Conservation (phyloP, 2,113 vertebrate species). For the Cheirogaleus medius region DNA sequence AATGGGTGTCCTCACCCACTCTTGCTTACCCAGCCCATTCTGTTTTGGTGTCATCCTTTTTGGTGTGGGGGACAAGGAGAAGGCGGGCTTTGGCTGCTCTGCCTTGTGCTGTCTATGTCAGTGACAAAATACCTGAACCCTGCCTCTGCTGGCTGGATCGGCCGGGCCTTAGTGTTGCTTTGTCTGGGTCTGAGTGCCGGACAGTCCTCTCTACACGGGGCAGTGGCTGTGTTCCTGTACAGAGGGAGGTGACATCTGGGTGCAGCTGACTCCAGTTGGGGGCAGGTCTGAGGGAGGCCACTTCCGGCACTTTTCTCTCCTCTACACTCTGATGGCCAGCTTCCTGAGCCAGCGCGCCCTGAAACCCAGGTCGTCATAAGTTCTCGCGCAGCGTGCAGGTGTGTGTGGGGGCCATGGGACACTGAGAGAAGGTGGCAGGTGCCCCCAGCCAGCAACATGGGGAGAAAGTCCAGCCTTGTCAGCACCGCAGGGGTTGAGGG, state of each 20-base stretch:
- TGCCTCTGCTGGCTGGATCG: fast-evolving
- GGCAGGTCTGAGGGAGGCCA: no score
- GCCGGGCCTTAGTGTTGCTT: not conserved
- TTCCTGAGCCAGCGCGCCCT: not conserved
- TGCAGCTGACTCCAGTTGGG: not conserved
- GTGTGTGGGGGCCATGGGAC: not conserved
- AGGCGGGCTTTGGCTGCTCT: not conserved
- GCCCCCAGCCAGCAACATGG: not conserved
- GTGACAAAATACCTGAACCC: not conserved
- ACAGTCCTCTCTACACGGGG: no score
- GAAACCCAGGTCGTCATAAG: not conserved
- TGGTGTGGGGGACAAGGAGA: not conserved
- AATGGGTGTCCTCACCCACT: no score
- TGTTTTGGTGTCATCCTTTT: not conserved
- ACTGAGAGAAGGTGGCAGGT: not conserved
- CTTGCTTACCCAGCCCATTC: no score
- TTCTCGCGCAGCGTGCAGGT: not conserved
- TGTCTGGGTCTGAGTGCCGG: not conserved
- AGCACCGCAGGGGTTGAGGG: not conserved
- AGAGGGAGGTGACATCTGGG: not conserved
- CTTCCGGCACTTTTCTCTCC: not conserved
- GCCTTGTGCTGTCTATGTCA: not conserved
- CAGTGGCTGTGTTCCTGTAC: not conserved
- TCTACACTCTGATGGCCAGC: not conserved
- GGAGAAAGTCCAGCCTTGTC: not conserved